Percentiles rank a stretch among this genome's conserved stretches.
These are phyloP conservation scores for Phoenicopterus ruber DNA, from an alignment of 2,113 vertebrate species.

Conservation along the genomic window DNA sequence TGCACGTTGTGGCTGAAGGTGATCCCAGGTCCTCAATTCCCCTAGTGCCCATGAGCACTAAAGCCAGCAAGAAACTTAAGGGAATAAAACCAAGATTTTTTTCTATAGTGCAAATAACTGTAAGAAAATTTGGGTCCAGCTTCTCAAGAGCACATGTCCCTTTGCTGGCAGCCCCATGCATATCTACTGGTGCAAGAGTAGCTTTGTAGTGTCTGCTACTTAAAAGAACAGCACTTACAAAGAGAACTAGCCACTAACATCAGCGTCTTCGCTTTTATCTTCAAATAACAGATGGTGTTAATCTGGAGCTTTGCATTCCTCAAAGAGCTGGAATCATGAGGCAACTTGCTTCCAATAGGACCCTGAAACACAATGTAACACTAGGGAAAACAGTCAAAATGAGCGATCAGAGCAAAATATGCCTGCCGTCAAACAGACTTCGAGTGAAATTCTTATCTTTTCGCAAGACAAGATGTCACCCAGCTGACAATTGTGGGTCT, in stretches of 20 bases:
- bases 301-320: slow-evolving; percentile 52
- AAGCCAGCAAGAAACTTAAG: neutral
- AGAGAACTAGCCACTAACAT: slow-evolving; percentile 26
- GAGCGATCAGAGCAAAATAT: neutral
- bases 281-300: slow-evolving; percentile 56
- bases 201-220: neutral
- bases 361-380: neutral
- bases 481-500: neutral
- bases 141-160: neutral
- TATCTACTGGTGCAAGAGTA: neutral
- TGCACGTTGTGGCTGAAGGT: neutral
- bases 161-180: neutral
- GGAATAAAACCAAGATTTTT: neutral
- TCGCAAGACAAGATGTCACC: neutral
- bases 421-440: neutral
- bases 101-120: neutral
- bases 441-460: neutral
- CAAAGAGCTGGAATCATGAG: slow-evolving; percentile 30
- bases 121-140: neutral
- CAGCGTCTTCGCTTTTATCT: slow-evolving; percentile 48
- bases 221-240: slow-evolving; percentile 33
- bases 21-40: neutral
- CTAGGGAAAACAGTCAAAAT: neutral
- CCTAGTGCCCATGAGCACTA: neutral
- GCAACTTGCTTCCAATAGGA: neutral